phyloP scores from a whole-genome alignment of 2,888 invertebrate genomes.

The Tipula helvola region DNA sequence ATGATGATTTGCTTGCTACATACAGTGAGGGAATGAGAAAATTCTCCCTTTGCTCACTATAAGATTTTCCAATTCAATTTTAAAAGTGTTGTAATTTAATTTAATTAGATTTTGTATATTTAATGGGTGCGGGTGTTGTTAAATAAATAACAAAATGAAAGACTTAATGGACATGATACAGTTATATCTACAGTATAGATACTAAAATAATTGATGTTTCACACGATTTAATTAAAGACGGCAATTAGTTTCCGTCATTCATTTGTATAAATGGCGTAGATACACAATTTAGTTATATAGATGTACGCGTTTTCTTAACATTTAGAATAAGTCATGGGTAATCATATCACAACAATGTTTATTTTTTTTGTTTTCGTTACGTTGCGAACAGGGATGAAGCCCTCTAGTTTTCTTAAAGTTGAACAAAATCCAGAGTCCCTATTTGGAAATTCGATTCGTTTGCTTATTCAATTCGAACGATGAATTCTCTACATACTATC shows the following conservation, averaged over 20 bases:
- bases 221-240: not conserved
- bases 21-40: not conserved
- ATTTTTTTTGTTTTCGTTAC: too few relatives aligned
- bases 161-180: not conserved
- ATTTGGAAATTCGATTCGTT: too few relatives aligned
- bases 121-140: not conserved
- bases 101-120: not conserved
- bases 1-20: not conserved
- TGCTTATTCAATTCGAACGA: too few relatives aligned
- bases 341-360: too few relatives aligned
- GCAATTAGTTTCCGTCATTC: not conserved
- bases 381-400: too few relatives aligned
- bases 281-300: too few relatives aligned
- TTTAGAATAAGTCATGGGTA: too few relatives aligned
- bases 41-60: not conserved
- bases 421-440: too few relatives aligned
- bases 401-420: too few relatives aligned
- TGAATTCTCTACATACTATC: too few relatives aligned
- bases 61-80: too few relatives aligned
- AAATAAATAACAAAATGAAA: not conserved
- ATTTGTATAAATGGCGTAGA: not conserved
- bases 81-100: not conserved
- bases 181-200: not conserved
- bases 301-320: too few relatives aligned
- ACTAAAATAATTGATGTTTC: not conserved